Percentiles rank a stretch among this genome's conserved stretches.
These are phyloP conservation scores for Oryzias celebensis DNA, from an alignment of 2,113 vertebrate species.

Conservation along the genomic window DNA sequence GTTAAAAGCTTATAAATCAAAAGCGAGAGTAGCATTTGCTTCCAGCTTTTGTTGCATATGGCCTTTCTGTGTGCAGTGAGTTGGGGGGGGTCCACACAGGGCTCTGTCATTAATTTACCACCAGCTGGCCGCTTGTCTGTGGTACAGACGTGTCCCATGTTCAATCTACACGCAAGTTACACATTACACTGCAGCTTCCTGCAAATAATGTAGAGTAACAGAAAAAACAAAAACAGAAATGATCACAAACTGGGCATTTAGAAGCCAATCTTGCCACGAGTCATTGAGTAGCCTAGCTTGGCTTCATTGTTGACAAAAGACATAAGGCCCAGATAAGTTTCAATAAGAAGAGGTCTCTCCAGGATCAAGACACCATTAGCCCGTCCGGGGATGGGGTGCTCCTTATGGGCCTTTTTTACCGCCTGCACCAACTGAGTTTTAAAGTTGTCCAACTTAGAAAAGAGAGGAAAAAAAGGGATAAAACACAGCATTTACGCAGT, in stretches of 20 bases:
- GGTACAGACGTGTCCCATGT: slow-evolving; percentile 16
- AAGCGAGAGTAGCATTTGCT: slow-evolving; percentile 18
- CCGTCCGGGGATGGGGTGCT: slow-evolving; percentile 79
- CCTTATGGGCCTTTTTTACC: slow-evolving; percentile 92
- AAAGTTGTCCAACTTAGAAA: slow-evolving; percentile 87
- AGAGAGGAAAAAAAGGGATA: neutral
- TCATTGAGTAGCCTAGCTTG: slow-evolving; percentile 96
- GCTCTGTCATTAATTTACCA: slow-evolving; percentile 29
- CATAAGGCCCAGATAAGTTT: slow-evolving; percentile 95
- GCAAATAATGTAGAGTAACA: slow-evolving; percentile 38
- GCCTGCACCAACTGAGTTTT: slow-evolving; percentile 89
- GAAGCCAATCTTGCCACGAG: slow-evolving; percentile 93
- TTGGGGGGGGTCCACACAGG: slow-evolving; percentile 28
- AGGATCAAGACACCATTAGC: slow-evolving; percentile 84
- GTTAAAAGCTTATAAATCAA: slow-evolving; percentile 5
- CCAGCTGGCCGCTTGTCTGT: slow-evolving; percentile 18
- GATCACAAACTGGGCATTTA: slow-evolving; percentile 57
- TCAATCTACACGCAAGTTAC: slow-evolving; percentile 8
- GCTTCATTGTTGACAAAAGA: slow-evolving; percentile 98
- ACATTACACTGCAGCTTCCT: slow-evolving; percentile 19
- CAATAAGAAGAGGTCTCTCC: slow-evolving; percentile 91
- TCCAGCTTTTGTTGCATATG: neutral
- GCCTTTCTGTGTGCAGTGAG: slow-evolving; percentile 4
- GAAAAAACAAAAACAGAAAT: slow-evolving; percentile 28
- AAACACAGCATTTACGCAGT: neutral